A percentile compares a stretch with the other conserved stretches of the same genome.
phyloP scores from a whole-genome alignment of 1,140 invertebrate genomes.

The Sycobia sp. region DNA sequence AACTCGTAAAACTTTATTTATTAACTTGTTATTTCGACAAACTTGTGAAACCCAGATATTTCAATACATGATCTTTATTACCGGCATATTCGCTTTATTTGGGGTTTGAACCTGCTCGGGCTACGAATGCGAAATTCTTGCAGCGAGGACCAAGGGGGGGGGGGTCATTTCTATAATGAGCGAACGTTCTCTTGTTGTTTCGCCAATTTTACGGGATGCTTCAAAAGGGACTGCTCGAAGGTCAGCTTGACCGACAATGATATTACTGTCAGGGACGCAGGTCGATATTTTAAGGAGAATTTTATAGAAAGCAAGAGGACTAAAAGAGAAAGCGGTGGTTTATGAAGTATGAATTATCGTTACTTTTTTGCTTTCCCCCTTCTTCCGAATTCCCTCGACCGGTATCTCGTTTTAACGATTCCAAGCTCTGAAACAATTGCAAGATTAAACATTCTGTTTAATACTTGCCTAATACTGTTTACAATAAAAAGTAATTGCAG shows the following conservation, averaged over 20 bases:
- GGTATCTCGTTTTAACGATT: constrained; percentile 21
- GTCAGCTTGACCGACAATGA: background rate
- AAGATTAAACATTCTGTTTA: constrained; percentile 11
- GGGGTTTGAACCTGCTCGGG: no score
- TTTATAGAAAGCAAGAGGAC: constrained; percentile 1
- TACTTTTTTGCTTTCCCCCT: constrained; percentile 8
- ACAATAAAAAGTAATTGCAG: constrained; percentile 9
- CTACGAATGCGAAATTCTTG: no score
- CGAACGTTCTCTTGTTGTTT: no score
- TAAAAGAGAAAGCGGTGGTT: constrained; percentile 23
- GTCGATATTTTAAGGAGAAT: constrained; percentile 10
- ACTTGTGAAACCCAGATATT: no score
- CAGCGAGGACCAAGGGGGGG: no score
- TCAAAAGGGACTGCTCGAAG: constrained; percentile 1
- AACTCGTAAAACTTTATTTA: no score
- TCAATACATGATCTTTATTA: no score
- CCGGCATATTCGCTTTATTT: no score
- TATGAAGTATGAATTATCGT: constrained; percentile 33
- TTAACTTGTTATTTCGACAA: no score
- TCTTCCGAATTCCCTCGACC: background rate
- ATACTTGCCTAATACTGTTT: constrained; percentile 1
- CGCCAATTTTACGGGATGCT: no score
- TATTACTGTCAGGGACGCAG: background rate
- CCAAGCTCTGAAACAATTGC: constrained; percentile 2
- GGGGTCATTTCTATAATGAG: no score